phyloP scores from a whole-genome alignment of 2,797 vertebrate genomes.

The Cirrhinus molitorella region DNA sequence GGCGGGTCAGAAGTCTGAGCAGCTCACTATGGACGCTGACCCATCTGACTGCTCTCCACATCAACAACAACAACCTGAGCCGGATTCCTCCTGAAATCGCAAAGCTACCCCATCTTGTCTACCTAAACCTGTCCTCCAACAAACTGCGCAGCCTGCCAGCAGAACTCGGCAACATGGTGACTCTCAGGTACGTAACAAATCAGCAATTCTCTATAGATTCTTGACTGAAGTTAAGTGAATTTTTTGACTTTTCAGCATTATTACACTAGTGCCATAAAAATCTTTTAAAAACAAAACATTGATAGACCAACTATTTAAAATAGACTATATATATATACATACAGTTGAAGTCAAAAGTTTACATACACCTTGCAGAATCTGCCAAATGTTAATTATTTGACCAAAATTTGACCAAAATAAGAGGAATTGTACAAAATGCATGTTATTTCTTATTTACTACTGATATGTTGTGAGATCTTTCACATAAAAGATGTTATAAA shows the following conservation, averaged over 20 bases:
- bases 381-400: too few species aligned
- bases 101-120: slow-evolving; percentile 97
- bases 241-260: not conserved
- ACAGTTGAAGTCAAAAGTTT: too few species aligned
- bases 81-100: slow-evolving; percentile 98
- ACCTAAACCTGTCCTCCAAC: slow-evolving; percentile 99
- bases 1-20: slow-evolving; percentile 94
- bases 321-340: too few species aligned
- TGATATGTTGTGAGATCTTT: too few species aligned
- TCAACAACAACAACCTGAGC: slow-evolving; percentile 97
- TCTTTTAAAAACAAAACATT: too few species aligned
- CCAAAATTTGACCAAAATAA: too few species aligned
- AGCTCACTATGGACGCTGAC: slow-evolving; percentile 94
- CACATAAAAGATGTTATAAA: too few species aligned
- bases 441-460: too few species aligned
- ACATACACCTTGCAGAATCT: too few species aligned
- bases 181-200: slow-evolving; percentile 88
- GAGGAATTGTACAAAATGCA: too few species aligned
- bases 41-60: slow-evolving; percentile 98
- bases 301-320: too few species aligned
- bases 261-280: too few species aligned
- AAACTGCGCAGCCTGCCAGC: slow-evolving; percentile 99
- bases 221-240: not conserved
- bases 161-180: slow-evolving; percentile 99
- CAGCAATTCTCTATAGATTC: not conserved